Percentiles rank a stretch among this genome's conserved stretches.
Evolutionary conservation across 92 coral and sea anemone genomes (phyloP).

Genomic region (Phymanthus crucifer): DNA sequence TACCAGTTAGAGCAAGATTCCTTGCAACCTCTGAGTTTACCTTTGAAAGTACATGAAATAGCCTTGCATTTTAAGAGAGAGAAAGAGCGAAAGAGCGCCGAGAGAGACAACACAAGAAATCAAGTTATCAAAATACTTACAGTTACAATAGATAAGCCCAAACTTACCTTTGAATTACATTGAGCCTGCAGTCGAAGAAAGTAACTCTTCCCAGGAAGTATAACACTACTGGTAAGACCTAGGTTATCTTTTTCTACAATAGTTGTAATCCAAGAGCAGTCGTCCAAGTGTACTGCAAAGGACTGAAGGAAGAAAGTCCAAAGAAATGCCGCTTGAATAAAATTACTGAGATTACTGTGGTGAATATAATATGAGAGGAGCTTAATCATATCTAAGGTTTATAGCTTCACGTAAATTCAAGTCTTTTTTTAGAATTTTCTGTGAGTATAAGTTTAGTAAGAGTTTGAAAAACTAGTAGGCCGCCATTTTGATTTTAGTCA

Average conservation of each 20-base stretch:
- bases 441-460: not conserved
- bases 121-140: conserved; percentile 8
- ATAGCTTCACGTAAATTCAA: not conserved
- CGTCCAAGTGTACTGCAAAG: conserved; percentile 24
- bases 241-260: conserved; percentile 35
- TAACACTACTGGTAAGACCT: conserved; percentile 22
- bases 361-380: not conserved
- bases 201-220: conserved; percentile 52
- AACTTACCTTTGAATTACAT: conserved; percentile 60
- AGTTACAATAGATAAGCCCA: conserved; percentile 12
- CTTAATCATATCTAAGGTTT: not conserved
- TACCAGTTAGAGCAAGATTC: conserved; percentile 53
- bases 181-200: conserved; percentile 60
- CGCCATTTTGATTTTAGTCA: conserved; percentile 15
- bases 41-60: conserved; percentile 16
- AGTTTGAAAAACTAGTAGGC: not conserved
- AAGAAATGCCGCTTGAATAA: not conserved
- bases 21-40: conserved; percentile 46
- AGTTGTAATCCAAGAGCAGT: conserved; percentile 59
- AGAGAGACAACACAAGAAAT: no score
- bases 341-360: not conserved
- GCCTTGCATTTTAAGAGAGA: not conserved
- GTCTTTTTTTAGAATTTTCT: not conserved
- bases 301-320: conserved; percentile 5
- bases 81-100: not conserved